Evolutionary conservation across 1,140 invertebrate genomes (phyloP).

Genomic region (Eriocheir sinensis): DNA sequence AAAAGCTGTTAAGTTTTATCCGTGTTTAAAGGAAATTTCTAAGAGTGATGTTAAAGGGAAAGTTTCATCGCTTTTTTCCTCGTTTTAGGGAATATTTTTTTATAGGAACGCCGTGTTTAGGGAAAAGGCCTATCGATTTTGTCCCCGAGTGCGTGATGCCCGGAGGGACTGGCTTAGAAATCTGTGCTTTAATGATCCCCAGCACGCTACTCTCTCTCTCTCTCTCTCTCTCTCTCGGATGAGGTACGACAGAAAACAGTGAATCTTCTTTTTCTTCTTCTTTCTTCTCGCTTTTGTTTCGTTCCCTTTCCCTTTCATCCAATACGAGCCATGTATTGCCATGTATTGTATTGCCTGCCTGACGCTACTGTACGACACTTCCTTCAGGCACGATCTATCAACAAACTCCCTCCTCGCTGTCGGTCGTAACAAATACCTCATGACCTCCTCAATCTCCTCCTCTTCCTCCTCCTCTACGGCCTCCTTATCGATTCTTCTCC

Average conservation of each 20-base stretch:
- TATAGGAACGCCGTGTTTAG: too few relatives aligned
- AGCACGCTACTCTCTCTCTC: neutral
- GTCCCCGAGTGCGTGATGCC: neutral
- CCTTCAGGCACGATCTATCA: neutral
- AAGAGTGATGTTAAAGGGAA: slow-evolving; percentile 7
- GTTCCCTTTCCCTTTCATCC: neutral
- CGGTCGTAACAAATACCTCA: neutral
- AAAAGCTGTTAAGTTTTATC: too few relatives aligned
- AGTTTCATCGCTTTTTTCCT: too few relatives aligned
- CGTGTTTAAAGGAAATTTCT: too few relatives aligned
- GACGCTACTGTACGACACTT: neutral
- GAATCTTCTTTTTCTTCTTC: too few relatives aligned
- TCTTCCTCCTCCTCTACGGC: neutral
- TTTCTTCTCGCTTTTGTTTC: neutral
- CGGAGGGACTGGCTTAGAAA: neutral
- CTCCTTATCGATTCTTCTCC: neutral
- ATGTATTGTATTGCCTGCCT: neutral
- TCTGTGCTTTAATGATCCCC: neutral
- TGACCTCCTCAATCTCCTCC: neutral
- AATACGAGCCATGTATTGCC: neutral
- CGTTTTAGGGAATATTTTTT: too few relatives aligned
- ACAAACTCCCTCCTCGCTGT: neutral
- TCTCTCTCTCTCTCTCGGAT: too few relatives aligned
- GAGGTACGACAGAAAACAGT: too few relatives aligned
- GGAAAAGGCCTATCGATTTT: neutral